Conservation (phyloP, 1,140 invertebrate genomes). For the Drosophila albomicans region DNA sequence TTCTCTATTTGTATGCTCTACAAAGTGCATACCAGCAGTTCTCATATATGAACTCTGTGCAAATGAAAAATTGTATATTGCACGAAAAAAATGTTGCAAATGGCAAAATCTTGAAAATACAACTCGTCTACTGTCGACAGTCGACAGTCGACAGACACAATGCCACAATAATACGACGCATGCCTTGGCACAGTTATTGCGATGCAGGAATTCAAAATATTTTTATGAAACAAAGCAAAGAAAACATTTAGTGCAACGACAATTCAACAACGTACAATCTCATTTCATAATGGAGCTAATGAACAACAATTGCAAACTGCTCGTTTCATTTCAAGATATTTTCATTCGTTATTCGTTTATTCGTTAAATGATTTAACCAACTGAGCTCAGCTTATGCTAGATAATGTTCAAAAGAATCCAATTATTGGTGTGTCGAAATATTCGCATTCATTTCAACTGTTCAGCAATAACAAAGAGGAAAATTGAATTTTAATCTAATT, state of each 20-base stretch:
- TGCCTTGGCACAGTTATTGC: neutral
- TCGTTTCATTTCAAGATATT: no score
- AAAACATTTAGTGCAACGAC: neutral
- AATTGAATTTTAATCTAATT: no score
- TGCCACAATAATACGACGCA: conserved; percentile 19
- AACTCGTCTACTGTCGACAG: neutral
- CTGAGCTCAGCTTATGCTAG: no score
- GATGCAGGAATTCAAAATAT: conserved; percentile 12
- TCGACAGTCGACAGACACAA: neutral
- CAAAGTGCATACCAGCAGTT: conserved; percentile 53
- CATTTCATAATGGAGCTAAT: neutral
- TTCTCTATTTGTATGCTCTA: conserved; percentile 47
- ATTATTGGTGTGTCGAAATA: no score
- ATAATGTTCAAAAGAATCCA: no score
- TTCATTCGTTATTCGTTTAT: no score
- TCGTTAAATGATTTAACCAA: no score
- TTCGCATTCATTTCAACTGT: no score
- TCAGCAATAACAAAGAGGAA: no score
- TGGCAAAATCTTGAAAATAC: conserved; percentile 24
- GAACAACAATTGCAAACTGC: neutral
- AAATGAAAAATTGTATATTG: conserved; percentile 33
- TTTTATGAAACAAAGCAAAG: neutral
- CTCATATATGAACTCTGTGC: conserved; percentile 44
- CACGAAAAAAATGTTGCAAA: conserved; percentile 34
- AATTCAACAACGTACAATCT: neutral